phyloP scores from a whole-genome alignment of 1,140 invertebrate genomes.

The Pogonognathellus flavescens region DNA sequence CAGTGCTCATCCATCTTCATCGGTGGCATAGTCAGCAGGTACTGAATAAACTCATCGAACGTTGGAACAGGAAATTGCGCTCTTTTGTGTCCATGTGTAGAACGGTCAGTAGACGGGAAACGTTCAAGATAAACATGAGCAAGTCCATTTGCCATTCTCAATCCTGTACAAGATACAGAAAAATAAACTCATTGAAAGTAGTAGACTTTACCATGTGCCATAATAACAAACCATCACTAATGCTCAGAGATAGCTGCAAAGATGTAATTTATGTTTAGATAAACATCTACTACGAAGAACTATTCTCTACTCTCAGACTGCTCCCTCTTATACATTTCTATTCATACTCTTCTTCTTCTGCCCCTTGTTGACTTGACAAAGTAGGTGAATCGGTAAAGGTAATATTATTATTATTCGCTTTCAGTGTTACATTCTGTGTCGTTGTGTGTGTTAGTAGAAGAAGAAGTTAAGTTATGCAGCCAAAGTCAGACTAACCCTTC shows the following conservation, averaged over 20 bases:
- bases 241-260: not conserved
- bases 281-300: no score
- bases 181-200: not conserved
- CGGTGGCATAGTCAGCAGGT: conserved; percentile 70
- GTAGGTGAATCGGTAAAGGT: no score
- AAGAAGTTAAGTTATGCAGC: no score
- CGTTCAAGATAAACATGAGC: conserved; percentile 22
- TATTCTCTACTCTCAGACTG: no score
- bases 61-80: conserved; percentile 61
- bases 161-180: not conserved
- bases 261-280: no score
- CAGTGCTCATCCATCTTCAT: conserved; percentile 73
- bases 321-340: no score
- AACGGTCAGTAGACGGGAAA: conserved; percentile 21
- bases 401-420: no score
- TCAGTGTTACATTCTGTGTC: no score
- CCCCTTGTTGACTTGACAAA: no score
- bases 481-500: conserved; percentile 3
- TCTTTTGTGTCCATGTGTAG: conserved; percentile 1
- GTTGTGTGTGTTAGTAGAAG: no score
- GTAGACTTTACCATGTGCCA: not conserved
- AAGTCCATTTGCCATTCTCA: conserved; percentile 17
- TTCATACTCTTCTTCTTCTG: no score
- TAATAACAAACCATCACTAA: not conserved
- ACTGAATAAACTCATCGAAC: conserved; percentile 66